phyloP scores from a whole-genome alignment of 2,113 vertebrate genomes.

The Tachuris rubrigastra region DNA sequence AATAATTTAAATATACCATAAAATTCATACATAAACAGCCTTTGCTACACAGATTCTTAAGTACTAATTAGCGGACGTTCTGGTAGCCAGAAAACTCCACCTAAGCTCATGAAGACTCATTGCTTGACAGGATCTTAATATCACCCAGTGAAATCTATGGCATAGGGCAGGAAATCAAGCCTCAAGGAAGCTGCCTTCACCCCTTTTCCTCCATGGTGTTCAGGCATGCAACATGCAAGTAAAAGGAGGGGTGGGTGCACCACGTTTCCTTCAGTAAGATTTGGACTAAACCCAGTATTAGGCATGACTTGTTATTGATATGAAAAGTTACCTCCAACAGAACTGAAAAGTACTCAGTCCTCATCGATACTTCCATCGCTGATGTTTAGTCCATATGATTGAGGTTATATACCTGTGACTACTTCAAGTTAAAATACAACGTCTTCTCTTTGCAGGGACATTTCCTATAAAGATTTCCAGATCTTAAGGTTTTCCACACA shows the following conservation, averaged over 20 bases:
- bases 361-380: neutral
- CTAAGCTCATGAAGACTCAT: neutral
- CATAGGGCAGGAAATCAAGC: neutral
- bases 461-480: neutral
- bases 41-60: neutral
- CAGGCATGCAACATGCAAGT: neutral
- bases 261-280: neutral
- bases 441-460: neutral
- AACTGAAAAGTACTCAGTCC: neutral
- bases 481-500: neutral
- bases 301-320: neutral
- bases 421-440: neutral
- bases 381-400: neutral
- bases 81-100: neutral
- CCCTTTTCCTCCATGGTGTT: neutral
- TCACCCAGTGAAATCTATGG: neutral
- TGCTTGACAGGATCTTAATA: neutral
- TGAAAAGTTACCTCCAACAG: neutral
- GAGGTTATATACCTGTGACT: neutral
- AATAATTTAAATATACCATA: neutral
- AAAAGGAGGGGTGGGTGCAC: neutral
- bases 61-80: neutral
- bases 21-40: neutral
- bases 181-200: neutral
- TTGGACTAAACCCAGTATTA: neutral